These are phyloP conservation scores for Drosophila oshimai DNA, from an alignment of 1,140 invertebrate genomes.

Conservation along the genomic window DNA sequence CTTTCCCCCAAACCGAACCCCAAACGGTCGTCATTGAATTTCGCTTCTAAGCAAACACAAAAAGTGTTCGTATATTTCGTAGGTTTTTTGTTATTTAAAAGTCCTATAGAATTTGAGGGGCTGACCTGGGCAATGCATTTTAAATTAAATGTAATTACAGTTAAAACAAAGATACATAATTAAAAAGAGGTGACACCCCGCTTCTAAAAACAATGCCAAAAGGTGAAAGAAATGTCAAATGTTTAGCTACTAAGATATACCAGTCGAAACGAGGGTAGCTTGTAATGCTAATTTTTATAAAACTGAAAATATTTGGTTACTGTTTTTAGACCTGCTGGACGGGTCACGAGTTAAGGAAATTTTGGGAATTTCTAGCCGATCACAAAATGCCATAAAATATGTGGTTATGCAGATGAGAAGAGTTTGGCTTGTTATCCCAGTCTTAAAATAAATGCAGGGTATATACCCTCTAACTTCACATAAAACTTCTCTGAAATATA, in stretches of 20 bases:
- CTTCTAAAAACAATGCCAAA: constrained; percentile 19
- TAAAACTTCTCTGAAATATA: constrained; percentile 6
- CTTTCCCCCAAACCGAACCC: constrained; percentile 11
- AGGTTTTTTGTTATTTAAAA: neutral
- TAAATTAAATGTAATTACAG: constrained; percentile 52
- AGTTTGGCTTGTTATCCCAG: neutral
- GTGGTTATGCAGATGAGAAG: constrained; percentile 25
- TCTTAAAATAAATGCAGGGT: neutral
- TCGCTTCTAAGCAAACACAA: constrained; percentile 14
- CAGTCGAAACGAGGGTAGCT: neutral
- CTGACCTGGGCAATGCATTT: constrained; percentile 19
- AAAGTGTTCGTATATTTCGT: constrained; percentile 3
- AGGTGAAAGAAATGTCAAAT: constrained; percentile 77
- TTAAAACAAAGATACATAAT: constrained; percentile 40
- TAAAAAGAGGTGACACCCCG: constrained; percentile 16
- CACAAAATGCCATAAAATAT: constrained; percentile 16
- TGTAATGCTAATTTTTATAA: constrained; percentile 27
- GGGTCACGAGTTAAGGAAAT: constrained; percentile 1
- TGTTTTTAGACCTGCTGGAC: constrained; percentile 13
- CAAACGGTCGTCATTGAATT: constrained; percentile 56
- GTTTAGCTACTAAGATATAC: neutral
- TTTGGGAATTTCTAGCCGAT: constrained; percentile 9
- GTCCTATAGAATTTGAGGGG: constrained; percentile 22
- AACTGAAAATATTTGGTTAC: constrained; percentile 8
- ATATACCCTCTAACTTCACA: neutral